Conservation (phyloP, 2,113 vertebrate genomes). For the Himantopus leucocephalus region DNA sequence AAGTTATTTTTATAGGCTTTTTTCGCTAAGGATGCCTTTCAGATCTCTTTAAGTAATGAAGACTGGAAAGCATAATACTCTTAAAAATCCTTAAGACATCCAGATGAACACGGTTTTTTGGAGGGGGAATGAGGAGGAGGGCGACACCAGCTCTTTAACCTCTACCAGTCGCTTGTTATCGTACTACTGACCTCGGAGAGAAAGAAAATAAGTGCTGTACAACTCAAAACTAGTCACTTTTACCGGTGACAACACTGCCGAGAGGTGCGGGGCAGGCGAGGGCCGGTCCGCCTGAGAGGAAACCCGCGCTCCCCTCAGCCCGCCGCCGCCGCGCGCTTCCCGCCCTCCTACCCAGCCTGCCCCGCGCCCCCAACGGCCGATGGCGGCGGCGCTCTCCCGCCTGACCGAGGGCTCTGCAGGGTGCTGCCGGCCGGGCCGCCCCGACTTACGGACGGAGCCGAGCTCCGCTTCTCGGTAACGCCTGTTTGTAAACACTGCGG, state of each 20-base stretch:
- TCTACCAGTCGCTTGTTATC: neutral
- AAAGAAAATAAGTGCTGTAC: neutral
- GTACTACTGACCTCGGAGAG: fast-evolving
- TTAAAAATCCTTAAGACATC: neutral
- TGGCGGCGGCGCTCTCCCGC: neutral
- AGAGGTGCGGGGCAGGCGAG: fast-evolving
- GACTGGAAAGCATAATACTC: neutral
- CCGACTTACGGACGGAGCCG: neutral
- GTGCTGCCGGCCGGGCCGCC: neutral
- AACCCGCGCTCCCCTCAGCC: neutral
- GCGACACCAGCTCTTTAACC: neutral
- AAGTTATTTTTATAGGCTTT: neutral
- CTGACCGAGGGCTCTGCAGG: no score
- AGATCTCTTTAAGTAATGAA: neutral
- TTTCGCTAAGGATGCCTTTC: neutral
- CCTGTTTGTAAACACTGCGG: constrained; percentile 78
- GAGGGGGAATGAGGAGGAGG: neutral
- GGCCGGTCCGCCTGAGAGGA: neutral
- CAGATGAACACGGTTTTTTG: neutral
- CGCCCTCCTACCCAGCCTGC: constrained; percentile 55
- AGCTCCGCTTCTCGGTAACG: neutral
- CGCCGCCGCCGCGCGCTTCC: neutral
- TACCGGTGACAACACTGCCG: no score
- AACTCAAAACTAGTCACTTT: neutral
- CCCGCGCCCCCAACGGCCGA: neutral